A percentile compares a stretch with the other conserved stretches of the same genome.
phyloP scores from a whole-genome alignment of 2,113 vertebrate species.

The Megaleporinus macrocephalus region DNA sequence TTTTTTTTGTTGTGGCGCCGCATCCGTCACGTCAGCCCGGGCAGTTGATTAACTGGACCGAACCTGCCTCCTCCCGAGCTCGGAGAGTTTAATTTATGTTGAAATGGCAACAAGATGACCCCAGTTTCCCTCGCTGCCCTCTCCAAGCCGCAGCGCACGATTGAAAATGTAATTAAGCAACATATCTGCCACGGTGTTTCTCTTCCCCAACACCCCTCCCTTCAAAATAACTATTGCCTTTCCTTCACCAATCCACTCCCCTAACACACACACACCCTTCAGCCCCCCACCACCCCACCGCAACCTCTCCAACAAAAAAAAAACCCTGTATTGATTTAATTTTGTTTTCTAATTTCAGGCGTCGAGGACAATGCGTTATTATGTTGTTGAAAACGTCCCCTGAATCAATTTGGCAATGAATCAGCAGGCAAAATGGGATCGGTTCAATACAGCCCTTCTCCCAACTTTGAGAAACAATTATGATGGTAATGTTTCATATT shows the following conservation, averaged over 20 bases:
- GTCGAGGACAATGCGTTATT: constrained; percentile 58
- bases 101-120: constrained; percentile 59
- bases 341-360: constrained; percentile 56
- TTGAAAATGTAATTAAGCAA: constrained; percentile 65
- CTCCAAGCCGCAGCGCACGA: constrained; percentile 53
- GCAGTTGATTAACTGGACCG: constrained; percentile 66
- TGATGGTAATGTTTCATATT: constrained; percentile 27
- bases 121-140: constrained; percentile 46
- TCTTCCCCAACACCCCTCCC: neutral
- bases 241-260: neutral
- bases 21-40: constrained; percentile 65
- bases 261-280: too few relatives aligned
- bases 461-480: constrained; percentile 42
- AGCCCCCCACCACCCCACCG: neutral
- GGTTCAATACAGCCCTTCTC: constrained; percentile 40
- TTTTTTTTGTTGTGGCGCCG: constrained; percentile 50
- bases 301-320: constrained; percentile 31
- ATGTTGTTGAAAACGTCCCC: constrained; percentile 56
- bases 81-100: constrained; percentile 46
- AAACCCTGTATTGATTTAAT: constrained; percentile 45
- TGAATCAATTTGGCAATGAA: constrained; percentile 61
- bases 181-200: constrained; percentile 54
- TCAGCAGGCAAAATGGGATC: constrained; percentile 47
- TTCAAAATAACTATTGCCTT: constrained; percentile 23
- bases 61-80: constrained; percentile 57